Conservation (phyloP, 2,888 invertebrate species). For the Zygothrica quintamaculata region DNA sequence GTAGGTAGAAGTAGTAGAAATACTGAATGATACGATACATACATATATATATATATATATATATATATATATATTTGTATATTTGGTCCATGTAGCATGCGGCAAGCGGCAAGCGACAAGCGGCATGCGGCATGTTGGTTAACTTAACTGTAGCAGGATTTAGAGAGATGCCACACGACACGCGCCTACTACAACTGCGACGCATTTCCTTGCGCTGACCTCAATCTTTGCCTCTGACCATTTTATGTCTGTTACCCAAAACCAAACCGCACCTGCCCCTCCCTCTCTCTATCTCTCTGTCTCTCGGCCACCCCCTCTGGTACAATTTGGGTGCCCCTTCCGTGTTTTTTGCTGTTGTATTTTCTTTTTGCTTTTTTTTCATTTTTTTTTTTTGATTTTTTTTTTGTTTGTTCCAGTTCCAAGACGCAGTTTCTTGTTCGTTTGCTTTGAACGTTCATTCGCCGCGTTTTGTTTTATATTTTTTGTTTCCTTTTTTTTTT, state of each 20-base stretch:
- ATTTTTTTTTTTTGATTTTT: constrained; percentile 12
- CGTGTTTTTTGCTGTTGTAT: constrained; percentile 33
- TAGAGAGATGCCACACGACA: constrained; percentile 50
- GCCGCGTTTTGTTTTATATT: constrained; percentile 58
- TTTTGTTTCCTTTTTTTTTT: constrained; percentile 16
- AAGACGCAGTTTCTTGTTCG: constrained; percentile 56
- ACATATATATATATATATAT: too few species aligned
- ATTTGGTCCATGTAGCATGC: too few species aligned
- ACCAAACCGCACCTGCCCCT: constrained; percentile 8
- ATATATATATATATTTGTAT: too few species aligned
- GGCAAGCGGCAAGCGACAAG: too few species aligned
- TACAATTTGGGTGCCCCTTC: constrained; percentile 37
- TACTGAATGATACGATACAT: too few species aligned
- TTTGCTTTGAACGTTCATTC: constrained; percentile 57
- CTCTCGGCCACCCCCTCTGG: constrained; percentile 31
- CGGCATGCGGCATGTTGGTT: too few species aligned
- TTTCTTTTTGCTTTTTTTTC: constrained; percentile 9
- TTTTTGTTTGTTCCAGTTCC: constrained; percentile 42
- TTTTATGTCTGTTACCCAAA: constrained; percentile 17
- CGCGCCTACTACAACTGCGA: constrained; percentile 59
- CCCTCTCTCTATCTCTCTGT: background rate
- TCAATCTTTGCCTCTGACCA: constrained; percentile 55
- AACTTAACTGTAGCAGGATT: background rate
- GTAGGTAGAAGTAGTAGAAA: too few species aligned
- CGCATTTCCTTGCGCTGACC: constrained; percentile 70